These are phyloP conservation scores for Ophthalmolycus amberensis DNA, from an alignment of 2,113 vertebrate genomes.

Conservation along the genomic window DNA sequence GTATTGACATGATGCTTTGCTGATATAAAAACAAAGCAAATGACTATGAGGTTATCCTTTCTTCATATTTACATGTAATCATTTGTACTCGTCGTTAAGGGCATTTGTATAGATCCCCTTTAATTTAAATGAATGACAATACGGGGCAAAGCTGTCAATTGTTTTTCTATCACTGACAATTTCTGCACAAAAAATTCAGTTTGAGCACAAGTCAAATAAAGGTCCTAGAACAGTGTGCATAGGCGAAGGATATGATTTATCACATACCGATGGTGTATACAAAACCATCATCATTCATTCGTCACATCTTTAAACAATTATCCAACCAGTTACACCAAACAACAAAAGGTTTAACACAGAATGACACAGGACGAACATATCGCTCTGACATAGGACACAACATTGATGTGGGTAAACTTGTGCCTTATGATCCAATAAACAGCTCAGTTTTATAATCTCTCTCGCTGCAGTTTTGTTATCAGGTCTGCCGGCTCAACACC, in stretches of 20 bases:
- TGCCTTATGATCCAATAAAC: conserved; percentile 58
- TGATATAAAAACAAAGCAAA: neutral
- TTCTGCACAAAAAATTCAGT: neutral
- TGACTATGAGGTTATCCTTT: neutral
- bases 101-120: neutral
- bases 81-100: neutral
- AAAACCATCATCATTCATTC: neutral
- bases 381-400: conserved; percentile 47
- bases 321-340: neutral
- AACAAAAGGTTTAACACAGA: neutral
- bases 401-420: conserved; percentile 58
- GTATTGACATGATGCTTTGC: neutral
- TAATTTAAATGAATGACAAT: neutral
- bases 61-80: neutral
- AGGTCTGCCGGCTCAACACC: conserved; percentile 58
- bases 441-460: conserved; percentile 63
- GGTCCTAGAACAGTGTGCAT: neutral
- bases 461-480: conserved; percentile 56
- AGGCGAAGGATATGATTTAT: neutral
- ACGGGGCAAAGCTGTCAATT: neutral
- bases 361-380: neutral
- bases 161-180: neutral
- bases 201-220: neutral
- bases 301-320: neutral
- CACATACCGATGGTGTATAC: neutral